Evolutionary conservation across 2,797 vertebrate genomes (phyloP), one percentile per base, ranked within the genome.

Genomic region (Myripristis jacobus): DNA sequence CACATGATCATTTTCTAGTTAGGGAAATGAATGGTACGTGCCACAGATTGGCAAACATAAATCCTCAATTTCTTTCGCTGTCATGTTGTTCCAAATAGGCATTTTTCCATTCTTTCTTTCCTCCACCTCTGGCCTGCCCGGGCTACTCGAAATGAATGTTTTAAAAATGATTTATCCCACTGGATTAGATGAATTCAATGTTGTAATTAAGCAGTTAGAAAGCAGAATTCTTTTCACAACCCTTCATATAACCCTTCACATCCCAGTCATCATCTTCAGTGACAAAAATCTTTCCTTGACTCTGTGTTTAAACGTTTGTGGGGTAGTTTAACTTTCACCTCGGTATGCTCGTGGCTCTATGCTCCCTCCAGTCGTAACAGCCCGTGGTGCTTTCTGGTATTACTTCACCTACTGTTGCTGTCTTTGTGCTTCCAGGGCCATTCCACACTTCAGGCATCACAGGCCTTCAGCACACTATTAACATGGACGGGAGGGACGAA

Each of bases 401-500:
- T 21, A 12, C 3, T 22, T 54, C 9, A 29, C 21, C 11, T 29
- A 47, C 56, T 38, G 41, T 36, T 52, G 0, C 56, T 67, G 27
- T 87, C 3, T 62, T 46, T 72, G 5, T 61, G 1, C 71, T 50
- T 66, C 3, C 85, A 95, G 94, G 94, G 93, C 92, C 93, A 69
- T 95, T 95, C 88, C 94, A 94, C 90, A 92, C 90, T 81, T 90
- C 89, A 75, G 93, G 92, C 85, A 91, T 94, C 72, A 75, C 92
- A 63, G 91, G 93, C 87, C 86, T 93, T 54, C 93, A 93, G 61
- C 93, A 91, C 91, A 88, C 89, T 72, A 94, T 94, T 86, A 94
- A 93, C 90, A 95, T 94, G 93, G 94, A 94, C 46, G 88, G 92
- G 82, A 92, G 94, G 80, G 94, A 94, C 47, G 92, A 94, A 73